A percentile compares a stretch with the other conserved stretches of the same genome.
These are phyloP conservation scores for Myodes glareolus DNA, from an alignment of 2,113 vertebrate genomes.

Conservation along the genomic window DNA sequence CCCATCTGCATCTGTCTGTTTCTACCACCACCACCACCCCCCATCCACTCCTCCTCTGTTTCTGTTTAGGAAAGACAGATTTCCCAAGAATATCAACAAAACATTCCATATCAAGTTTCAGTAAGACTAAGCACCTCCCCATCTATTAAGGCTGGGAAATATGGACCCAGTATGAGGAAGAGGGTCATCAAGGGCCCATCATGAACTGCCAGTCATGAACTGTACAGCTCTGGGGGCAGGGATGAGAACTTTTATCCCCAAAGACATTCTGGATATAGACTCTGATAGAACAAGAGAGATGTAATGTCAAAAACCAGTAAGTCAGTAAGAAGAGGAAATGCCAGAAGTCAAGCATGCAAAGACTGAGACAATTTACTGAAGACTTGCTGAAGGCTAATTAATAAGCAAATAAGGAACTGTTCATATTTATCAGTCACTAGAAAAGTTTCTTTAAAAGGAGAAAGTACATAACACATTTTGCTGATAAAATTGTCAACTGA, in stretches of 20 bases:
- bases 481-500: not conserved
- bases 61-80: not conserved
- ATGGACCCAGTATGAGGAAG: not conserved
- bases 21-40: too few species aligned
- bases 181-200: not conserved
- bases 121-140: not conserved
- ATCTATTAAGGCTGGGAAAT: not conserved
- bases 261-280: not conserved
- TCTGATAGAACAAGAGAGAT: not conserved
- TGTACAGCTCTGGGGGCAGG: not conserved
- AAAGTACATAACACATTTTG: not conserved
- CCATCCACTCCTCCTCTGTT: not conserved
- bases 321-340: not conserved
- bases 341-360: not conserved
- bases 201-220: not conserved
- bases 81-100: not conserved
- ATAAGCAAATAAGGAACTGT: conserved; percentile 39
- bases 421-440: conserved; percentile 62
- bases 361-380: conserved; percentile 16
- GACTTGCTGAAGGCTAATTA: conserved; percentile 51
- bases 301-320: not conserved
- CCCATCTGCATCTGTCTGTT: too few species aligned
- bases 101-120: not conserved
- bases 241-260: not conserved
- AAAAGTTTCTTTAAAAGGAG: conserved; percentile 37